A percentile compares a stretch with the other conserved stretches of the same genome.
Conservation (phyloP, 2,888 invertebrate species). For the Lithosia quadra region DNA sequence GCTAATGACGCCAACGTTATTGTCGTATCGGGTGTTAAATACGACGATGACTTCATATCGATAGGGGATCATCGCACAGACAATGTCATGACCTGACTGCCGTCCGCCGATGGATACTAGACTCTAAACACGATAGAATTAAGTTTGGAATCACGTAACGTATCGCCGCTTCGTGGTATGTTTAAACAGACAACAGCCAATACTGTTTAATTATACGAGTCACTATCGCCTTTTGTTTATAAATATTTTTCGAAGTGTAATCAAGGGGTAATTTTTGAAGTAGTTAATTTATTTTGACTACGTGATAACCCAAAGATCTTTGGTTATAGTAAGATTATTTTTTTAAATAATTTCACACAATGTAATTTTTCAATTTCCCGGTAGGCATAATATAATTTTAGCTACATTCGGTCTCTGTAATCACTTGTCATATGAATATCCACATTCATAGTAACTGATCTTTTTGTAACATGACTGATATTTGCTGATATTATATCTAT, state of each 20-base stretch:
- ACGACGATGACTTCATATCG: conserved; percentile 75
- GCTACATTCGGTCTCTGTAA: background rate
- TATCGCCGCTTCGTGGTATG: conserved; percentile 13
- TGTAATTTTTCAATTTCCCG: background rate
- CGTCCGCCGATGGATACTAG: conserved; percentile 37
- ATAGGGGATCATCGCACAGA: conserved; percentile 64
- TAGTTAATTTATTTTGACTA: conserved; percentile 26
- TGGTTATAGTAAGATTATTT: background rate
- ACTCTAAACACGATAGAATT: conserved; percentile 31
- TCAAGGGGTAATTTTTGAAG: background rate
- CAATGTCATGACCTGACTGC: conserved; percentile 70
- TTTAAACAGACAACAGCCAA: conserved; percentile 32
- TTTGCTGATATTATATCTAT: too few relatives aligned
- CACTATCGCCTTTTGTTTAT: conserved; percentile 21
- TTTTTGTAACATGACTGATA: background rate
- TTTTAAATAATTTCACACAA: background rate
- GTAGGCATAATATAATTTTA: background rate
- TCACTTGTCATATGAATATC: background rate
- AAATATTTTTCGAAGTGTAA: conserved; percentile 3
- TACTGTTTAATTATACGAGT: conserved; percentile 24
- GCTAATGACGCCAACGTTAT: conserved; percentile 67
- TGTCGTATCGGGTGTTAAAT: conserved; percentile 61
- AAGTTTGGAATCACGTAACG: conserved; percentile 29
- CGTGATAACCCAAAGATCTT: background rate
- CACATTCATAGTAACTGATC: background rate